Conservation (phyloP, 2,888 invertebrate genomes). For the Salpingus planirostris region DNA sequence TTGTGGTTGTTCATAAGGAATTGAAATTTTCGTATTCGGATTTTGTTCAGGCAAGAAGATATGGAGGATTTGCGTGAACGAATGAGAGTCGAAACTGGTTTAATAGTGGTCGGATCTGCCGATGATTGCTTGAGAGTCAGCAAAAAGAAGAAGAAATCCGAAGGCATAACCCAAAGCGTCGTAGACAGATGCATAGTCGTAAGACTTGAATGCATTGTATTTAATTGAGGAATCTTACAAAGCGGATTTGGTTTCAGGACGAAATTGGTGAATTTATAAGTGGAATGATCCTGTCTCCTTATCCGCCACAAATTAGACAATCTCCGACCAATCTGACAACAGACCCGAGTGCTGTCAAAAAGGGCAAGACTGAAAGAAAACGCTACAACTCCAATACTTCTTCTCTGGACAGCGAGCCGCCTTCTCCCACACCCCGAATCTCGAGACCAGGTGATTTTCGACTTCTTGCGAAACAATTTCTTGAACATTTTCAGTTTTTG, state of each 20-base stretch:
- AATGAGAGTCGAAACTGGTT: conserved; percentile 65
- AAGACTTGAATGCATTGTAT: conserved; percentile 19
- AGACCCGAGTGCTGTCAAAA: conserved; percentile 20
- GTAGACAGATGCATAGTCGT: conserved; percentile 69
- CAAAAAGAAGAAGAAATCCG: conserved; percentile 59
- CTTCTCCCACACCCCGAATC: conserved; percentile 44
- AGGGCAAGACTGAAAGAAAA: conserved; percentile 37
- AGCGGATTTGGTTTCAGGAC: conserved; percentile 35
- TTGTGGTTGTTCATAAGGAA: background rate
- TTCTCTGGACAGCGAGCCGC: conserved; percentile 44
- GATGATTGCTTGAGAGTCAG: conserved; percentile 66
- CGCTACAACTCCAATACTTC: conserved; percentile 46
- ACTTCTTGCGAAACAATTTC: too few species aligned
- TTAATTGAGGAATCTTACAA: conserved; percentile 2
- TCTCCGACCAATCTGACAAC: conserved; percentile 33
- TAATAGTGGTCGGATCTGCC: conserved; percentile 71
- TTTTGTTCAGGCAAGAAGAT: conserved; percentile 53
- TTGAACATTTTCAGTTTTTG: too few species aligned
- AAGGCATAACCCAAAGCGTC: conserved; percentile 70
- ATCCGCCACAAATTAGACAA: conserved; percentile 47
- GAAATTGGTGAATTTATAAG: conserved; percentile 58
- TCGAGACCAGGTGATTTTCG: conserved; percentile 38
- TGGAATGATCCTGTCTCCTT: conserved; percentile 48
- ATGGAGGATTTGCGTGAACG: conserved; percentile 68
- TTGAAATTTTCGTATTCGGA: too few species aligned